A percentile compares a stretch with the other conserved stretches of the same genome.
phyloP scores from a whole-genome alignment of 2,888 invertebrate species.

The Ennomos fuscantarius region DNA sequence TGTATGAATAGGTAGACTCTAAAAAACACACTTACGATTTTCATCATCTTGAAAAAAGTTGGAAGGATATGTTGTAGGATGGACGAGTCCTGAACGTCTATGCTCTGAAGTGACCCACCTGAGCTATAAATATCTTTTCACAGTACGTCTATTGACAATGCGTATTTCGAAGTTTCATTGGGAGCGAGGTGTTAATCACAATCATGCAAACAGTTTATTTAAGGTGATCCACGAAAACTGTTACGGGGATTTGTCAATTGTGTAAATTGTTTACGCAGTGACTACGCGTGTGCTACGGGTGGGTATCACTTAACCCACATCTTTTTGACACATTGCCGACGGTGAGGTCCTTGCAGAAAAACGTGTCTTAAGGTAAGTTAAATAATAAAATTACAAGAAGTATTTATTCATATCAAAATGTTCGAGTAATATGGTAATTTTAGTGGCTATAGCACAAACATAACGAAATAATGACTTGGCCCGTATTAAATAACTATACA shows the following conservation, averaged over 20 bases:
- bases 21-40: constrained; percentile 67
- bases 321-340: constrained; percentile 20
- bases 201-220: constrained; percentile 80
- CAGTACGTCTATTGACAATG: constrained; percentile 67
- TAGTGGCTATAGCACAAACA: too few relatives aligned
- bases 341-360: constrained; percentile 16
- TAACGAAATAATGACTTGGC: too few relatives aligned
- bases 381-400: neutral
- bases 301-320: constrained; percentile 65
- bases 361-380: constrained; percentile 14
- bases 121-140: constrained; percentile 76
- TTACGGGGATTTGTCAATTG: constrained; percentile 78
- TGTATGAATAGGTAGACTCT: neutral
- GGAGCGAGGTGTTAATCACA: constrained; percentile 80
- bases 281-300: constrained; percentile 35
- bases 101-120: constrained; percentile 56
- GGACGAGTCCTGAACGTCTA: constrained; percentile 71
- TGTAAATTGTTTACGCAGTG: constrained; percentile 70
- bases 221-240: constrained; percentile 75
- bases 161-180: constrained; percentile 76
- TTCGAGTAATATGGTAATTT: too few relatives aligned
- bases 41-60: constrained; percentile 65
- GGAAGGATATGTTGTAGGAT: constrained; percentile 57
- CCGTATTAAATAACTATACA: too few relatives aligned
- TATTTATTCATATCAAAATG: too few relatives aligned